Evolutionary conservation across 92 coral and sea anemone species (phyloP).

Genomic region (Desmophyllum pertusum): DNA sequence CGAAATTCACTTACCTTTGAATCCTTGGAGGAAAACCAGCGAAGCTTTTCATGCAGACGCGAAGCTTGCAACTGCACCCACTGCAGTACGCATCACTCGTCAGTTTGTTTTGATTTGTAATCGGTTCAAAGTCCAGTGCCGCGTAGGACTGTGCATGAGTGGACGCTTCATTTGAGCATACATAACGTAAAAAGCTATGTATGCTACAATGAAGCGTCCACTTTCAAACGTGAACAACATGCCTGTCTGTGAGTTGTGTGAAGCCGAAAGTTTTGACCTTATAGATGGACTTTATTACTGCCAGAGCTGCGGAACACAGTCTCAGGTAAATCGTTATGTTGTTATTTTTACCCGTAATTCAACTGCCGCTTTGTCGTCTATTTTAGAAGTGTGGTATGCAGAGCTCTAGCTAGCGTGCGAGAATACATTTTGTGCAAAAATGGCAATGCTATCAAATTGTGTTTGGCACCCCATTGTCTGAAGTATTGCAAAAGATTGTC

Average conservation of each 20-base stretch:
- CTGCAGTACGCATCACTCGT: no score
- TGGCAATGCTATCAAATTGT: no score
- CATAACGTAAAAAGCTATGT: no score
- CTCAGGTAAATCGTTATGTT: constrained; percentile 70
- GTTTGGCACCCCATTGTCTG: no score
- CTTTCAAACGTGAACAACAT: constrained; percentile 22
- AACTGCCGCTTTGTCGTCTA: no score
- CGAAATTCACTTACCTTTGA: not conserved
- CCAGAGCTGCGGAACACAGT: constrained; percentile 87
- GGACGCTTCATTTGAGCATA: not conserved
- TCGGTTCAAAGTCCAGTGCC: constrained; percentile 2
- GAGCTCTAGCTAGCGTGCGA: no score
- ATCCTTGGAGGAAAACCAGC: not conserved
- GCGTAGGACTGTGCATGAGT: constrained; percentile 3
- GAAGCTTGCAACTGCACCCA: not conserved
- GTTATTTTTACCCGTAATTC: no score
- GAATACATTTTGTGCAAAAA: no score
- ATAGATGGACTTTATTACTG: constrained; percentile 89
- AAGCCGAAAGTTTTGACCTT: constrained; percentile 76
- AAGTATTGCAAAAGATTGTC: no score
- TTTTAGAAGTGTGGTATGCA: no score
- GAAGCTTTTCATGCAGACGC: not conserved
- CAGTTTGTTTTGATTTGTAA: not conserved
- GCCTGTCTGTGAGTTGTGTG: constrained; percentile 89
- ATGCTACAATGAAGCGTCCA: no score